These are phyloP conservation scores for Orgyia antiqua DNA, from an alignment of 2,888 invertebrate species.

Conservation along the genomic window DNA sequence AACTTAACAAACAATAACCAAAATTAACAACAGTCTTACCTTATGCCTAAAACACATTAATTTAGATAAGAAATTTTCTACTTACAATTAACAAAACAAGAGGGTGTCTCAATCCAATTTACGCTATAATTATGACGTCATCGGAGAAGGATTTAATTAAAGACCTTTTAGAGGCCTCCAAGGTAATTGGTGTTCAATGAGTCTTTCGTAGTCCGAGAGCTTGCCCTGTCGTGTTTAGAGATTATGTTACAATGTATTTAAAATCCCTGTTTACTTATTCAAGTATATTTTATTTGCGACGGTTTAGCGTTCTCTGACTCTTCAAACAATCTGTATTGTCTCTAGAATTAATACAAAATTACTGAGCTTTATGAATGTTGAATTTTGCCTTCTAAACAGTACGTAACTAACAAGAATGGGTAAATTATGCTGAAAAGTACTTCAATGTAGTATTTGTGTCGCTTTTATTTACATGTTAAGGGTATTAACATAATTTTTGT, in stretches of 20 bases:
- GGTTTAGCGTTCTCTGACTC: background rate
- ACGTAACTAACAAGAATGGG: no score
- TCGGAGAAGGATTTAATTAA: constrained; percentile 77
- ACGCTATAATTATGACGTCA: constrained; percentile 75
- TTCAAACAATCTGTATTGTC: background rate
- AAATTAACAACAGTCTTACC: constrained; percentile 15
- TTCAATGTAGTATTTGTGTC: no score
- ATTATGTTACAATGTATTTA: constrained; percentile 51
- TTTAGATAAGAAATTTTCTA: constrained; percentile 56
- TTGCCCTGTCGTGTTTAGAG: constrained; percentile 49
- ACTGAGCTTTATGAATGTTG: background rate
- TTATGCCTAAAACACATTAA: constrained; percentile 43
- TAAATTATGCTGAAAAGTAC: no score
- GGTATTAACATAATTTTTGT: no score
- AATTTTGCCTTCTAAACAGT: no score
- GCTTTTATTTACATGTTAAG: no score
- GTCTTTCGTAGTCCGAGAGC: constrained; percentile 71
- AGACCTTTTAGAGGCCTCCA: constrained; percentile 69
- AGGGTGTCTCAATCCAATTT: constrained; percentile 68
- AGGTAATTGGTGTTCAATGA: constrained; percentile 76
- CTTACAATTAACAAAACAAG: constrained; percentile 71
- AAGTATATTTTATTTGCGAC: constrained; percentile 6
- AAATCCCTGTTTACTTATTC: constrained; percentile 34
- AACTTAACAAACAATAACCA: constrained; percentile 7
- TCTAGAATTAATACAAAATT: background rate